Evolutionary conservation across 2,113 vertebrate species (phyloP).

Genomic region (Elephas maximus): DNA sequence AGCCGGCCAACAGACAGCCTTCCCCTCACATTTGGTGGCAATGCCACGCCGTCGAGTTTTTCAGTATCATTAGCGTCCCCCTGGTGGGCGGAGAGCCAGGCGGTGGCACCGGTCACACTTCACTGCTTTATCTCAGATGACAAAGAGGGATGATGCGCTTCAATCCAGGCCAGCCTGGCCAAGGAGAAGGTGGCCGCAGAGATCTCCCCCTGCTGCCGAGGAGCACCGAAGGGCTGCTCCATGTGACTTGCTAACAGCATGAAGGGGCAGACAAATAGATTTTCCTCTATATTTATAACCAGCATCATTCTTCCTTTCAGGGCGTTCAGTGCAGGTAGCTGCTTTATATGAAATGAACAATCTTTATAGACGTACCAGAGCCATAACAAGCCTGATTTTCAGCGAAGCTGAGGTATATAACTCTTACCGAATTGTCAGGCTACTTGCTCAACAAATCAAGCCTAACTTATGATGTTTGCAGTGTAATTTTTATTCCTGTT

Average conservation of each 20-base stretch:
- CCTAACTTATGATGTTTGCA: constrained; percentile 98
- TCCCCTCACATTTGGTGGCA: constrained; percentile 85
- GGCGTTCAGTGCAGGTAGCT: constrained; percentile 95
- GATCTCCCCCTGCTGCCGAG: constrained; percentile 89
- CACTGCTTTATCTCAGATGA: constrained; percentile 92
- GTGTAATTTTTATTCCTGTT: constrained; percentile 99
- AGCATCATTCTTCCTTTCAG: constrained; percentile 95
- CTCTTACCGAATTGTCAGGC: constrained; percentile 97
- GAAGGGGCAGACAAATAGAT: constrained; percentile 94
- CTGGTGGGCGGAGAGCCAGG: constrained; percentile 89
- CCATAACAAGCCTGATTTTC: constrained; percentile 98
- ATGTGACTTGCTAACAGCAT: constrained; percentile 89
- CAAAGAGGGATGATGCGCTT: constrained; percentile 91
- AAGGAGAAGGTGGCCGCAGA: constrained; percentile 86
- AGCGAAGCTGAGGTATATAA: constrained; percentile 93
- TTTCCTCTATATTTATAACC: constrained; percentile 96
- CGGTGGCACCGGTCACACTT: constrained; percentile 91
- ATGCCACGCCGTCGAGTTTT: constrained; percentile 85
- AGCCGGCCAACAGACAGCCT: constrained; percentile 88
- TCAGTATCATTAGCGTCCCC: constrained; percentile 90
- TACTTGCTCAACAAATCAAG: constrained; percentile 98
- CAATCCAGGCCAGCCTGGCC: constrained; percentile 86
- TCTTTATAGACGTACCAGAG: constrained; percentile 97
- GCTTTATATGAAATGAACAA: constrained; percentile 98
- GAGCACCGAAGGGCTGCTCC: constrained; percentile 85